These are phyloP conservation scores for Lepeophtheirus salmonis DNA, from an alignment of 1,140 invertebrate genomes.

Conservation along the genomic window DNA sequence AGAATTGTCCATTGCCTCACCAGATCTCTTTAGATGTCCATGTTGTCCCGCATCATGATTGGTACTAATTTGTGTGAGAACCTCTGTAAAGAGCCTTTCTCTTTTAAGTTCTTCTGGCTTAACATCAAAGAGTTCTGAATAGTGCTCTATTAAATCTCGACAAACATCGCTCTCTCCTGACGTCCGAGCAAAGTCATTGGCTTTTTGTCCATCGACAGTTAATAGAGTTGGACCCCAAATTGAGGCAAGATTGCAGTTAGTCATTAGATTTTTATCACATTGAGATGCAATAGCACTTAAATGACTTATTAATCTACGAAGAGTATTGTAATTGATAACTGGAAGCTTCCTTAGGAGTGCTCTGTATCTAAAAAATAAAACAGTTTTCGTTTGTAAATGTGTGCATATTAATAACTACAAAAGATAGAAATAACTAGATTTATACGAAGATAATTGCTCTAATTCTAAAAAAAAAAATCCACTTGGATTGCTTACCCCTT, in stretches of 20 bases:
- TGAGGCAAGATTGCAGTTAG: constrained; percentile 52
- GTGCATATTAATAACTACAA: too few relatives aligned
- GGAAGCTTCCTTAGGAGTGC: constrained; percentile 43
- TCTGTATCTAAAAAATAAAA: constrained; percentile 27
- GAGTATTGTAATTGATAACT: constrained; percentile 45
- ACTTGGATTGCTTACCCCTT: constrained; percentile 34
- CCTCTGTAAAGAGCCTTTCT: constrained; percentile 46
- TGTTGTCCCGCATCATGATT: background rate
- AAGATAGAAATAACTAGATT: too few relatives aligned
- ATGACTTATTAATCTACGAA: constrained; percentile 53
- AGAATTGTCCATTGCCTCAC: background rate
- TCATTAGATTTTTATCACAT: constrained; percentile 53
- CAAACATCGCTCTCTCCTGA: constrained; percentile 42
- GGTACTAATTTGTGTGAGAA: constrained; percentile 36
- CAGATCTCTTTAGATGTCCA: background rate
- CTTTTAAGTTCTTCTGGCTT: constrained; percentile 37
- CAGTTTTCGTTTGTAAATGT: constrained; percentile 26
- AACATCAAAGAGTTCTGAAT: constrained; percentile 39
- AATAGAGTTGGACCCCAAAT: constrained; percentile 65
- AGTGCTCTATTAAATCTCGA: constrained; percentile 42
- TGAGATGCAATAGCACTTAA: constrained; percentile 54
- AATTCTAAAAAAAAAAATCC: too few relatives aligned
- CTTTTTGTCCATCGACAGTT: constrained; percentile 39
- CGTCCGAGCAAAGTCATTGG: constrained; percentile 30
- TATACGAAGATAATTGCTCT: too few relatives aligned